phyloP scores from a whole-genome alignment of 2,888 invertebrate genomes.

The Dolichopus griseipennis region DNA sequence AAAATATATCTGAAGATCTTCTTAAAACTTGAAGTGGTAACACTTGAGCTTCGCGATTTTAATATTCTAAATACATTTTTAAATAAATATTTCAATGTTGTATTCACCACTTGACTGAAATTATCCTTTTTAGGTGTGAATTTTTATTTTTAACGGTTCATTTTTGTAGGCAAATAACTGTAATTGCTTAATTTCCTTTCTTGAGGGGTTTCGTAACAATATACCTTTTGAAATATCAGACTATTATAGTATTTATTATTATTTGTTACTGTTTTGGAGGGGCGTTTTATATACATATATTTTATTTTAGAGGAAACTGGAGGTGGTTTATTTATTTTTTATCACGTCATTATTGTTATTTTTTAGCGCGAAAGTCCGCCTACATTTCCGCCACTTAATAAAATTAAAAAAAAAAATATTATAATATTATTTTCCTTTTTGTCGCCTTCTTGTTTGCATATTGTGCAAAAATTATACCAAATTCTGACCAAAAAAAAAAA shows the following conservation, averaged over 20 bases:
- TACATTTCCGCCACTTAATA: not conserved
- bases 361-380: not conserved
- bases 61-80: too few species aligned
- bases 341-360: not conserved
- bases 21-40: too few species aligned
- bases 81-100: not conserved
- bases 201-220: not conserved
- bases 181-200: not conserved
- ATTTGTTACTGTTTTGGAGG: not conserved
- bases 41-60: too few species aligned
- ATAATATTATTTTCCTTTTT: not conserved
- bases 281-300: too few species aligned
- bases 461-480: not conserved
- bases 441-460: slow-evolving; percentile 1
- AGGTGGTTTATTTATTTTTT: not conserved
- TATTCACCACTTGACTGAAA: not conserved
- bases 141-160: too few species aligned
- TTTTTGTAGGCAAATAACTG: not conserved
- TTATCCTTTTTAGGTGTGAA: not conserved
- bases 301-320: too few species aligned
- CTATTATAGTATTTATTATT: not conserved
- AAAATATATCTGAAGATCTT: too few species aligned
- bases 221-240: too few species aligned
- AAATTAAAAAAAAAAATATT: not conserved
- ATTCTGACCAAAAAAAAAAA: not conserved